phyloP scores from a whole-genome alignment of 2,113 vertebrate genomes.

The Bothrops jararaca region DNA sequence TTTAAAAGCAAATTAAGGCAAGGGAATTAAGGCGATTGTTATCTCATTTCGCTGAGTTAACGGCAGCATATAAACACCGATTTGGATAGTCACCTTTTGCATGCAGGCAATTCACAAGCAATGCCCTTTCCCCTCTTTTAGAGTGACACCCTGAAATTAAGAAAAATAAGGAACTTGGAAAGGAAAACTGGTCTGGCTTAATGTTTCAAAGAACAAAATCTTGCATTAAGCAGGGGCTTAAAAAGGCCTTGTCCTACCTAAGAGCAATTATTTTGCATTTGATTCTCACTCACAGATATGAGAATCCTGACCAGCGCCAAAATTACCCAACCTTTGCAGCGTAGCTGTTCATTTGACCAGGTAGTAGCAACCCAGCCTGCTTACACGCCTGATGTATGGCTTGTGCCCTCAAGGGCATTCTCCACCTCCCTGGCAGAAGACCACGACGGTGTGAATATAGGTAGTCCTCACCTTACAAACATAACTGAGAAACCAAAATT shows the following conservation, averaged over 20 bases:
- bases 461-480: too few species aligned
- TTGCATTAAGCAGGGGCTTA: background rate
- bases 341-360: too few species aligned
- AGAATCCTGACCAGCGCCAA: background rate
- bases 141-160: background rate
- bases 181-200: background rate
- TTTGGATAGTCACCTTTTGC: background rate
- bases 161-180: background rate
- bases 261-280: background rate
- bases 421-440: background rate
- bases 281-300: background rate
- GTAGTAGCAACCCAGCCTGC: background rate
- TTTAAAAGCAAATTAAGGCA: background rate
- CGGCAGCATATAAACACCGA: background rate
- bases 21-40: background rate
- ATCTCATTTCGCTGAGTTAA: background rate
- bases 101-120: background rate
- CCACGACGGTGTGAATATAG: background rate
- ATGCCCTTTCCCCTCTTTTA: background rate
- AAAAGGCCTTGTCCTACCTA: background rate
- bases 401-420: background rate
- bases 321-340: background rate
- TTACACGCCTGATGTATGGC: background rate
- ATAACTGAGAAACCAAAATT: too few species aligned
- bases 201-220: background rate